phyloP scores from a whole-genome alignment of 1,140 invertebrate species.

The Diabrotica undecimpunctata region DNA sequence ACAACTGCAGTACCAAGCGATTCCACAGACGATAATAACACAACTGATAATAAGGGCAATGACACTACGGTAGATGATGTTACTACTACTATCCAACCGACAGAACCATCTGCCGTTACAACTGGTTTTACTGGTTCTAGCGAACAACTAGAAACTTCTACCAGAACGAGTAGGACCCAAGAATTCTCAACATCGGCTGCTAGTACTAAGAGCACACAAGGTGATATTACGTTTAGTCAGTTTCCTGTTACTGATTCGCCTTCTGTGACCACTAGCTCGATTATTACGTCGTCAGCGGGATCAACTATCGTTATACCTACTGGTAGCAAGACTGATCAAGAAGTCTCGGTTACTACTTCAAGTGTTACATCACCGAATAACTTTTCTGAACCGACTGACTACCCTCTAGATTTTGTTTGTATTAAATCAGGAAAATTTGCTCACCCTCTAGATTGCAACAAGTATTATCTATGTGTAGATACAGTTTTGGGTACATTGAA shows the following conservation, averaged over 20 bases:
- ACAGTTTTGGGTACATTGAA: slow-evolving; percentile 23
- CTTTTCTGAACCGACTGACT: neutral
- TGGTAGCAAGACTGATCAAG: too few species aligned
- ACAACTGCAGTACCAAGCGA: neutral
- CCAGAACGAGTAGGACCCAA: too few species aligned
- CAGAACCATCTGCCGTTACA: too few species aligned
- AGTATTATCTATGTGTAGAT: slow-evolving; percentile 20
- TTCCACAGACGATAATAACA: too few species aligned
- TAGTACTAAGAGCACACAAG: neutral
- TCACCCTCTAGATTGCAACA: neutral
- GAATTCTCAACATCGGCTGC: neutral
- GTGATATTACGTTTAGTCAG: too few species aligned
- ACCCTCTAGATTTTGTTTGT: neutral
- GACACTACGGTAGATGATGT: neutral
- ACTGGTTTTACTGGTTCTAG: too few species aligned
- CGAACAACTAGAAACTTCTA: too few species aligned
- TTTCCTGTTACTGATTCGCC: neutral
- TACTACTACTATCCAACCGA: too few species aligned
- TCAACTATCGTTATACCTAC: too few species aligned
- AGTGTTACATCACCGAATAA: slow-evolving; percentile 9
- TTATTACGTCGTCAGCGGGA: neutral
- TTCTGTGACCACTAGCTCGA: neutral
- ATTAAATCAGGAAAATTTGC: neutral
- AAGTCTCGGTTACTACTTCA: too few species aligned
- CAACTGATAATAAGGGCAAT: neutral